A percentile compares a stretch with the other conserved stretches of the same genome.
phyloP scores from a whole-genome alignment of 2,797 vertebrate genomes.

The Harpagifer antarcticus region DNA sequence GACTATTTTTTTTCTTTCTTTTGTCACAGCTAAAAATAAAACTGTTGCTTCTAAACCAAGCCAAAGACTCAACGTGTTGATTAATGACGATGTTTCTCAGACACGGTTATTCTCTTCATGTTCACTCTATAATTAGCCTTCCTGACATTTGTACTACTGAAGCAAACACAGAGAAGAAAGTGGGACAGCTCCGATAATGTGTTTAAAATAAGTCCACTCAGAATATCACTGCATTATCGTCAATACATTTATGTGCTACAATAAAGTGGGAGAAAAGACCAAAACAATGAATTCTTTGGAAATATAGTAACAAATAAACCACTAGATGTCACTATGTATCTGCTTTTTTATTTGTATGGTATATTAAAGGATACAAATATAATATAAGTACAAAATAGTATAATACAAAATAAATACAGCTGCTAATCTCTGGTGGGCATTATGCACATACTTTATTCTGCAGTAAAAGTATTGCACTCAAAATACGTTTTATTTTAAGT shows the following conservation, averaged over 20 bases:
- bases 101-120: neutral
- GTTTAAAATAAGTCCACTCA: neutral
- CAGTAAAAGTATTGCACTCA: no score
- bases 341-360: neutral
- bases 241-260: conserved; percentile 12
- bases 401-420: neutral
- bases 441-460: neutral
- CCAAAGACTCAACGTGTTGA: conserved; percentile 18
- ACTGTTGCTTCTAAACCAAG: conserved; percentile 81
- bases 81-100: conserved; percentile 10
- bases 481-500: no score
- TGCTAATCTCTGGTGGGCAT: neutral
- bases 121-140: neutral
- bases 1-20: conserved; percentile 72
- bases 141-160: neutral
- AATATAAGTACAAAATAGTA: neutral
- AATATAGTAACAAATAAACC: conserved; percentile 30
- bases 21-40: conserved; percentile 87
- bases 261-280: conserved; percentile 22
- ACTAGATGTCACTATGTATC: conserved; percentile 64
- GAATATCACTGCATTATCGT: neutral
- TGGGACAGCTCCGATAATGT: neutral
- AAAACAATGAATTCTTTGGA: neutral
- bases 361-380: neutral
- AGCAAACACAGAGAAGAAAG: neutral